Conservation (phyloP, 2,888 invertebrate species). For the Cancer borealis region DNA sequence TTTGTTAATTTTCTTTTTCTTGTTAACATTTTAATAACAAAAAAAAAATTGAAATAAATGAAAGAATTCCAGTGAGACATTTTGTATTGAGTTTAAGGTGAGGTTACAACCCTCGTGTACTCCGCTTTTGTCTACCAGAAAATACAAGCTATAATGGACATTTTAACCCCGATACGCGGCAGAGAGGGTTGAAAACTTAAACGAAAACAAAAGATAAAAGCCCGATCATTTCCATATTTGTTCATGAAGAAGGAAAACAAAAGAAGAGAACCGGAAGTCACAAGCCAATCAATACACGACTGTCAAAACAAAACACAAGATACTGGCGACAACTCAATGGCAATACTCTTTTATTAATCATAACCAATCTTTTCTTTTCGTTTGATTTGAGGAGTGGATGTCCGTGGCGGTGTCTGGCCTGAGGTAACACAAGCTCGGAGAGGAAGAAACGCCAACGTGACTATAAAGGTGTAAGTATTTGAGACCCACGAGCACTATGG, state of each 20-base stretch:
- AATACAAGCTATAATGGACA: not conserved
- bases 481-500: not conserved
- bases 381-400: conserved; percentile 25
- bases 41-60: not conserved
- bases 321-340: not conserved
- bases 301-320: not conserved
- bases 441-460: conserved; percentile 23
- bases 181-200: not conserved
- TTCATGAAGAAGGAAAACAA: not conserved
- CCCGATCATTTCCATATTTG: not conserved
- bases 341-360: not conserved
- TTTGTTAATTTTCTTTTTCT: not conserved
- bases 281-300: too few relatives aligned
- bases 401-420: not conserved
- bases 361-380: not conserved
- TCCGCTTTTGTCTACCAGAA: not conserved
- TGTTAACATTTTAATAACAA: conserved; percentile 55
- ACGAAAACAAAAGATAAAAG: not conserved
- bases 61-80: not conserved
- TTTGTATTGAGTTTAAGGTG: not conserved
- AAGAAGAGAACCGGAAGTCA: not conserved
- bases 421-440: conserved; percentile 10
- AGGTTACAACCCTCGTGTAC: not conserved
- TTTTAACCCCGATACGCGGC: not conserved
- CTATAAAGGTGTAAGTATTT: not conserved